Evolutionary conservation across 1,140 invertebrate genomes (phyloP), one percentile per base, ranked within the genome.

Genomic region (Ips nitidus): DNA sequence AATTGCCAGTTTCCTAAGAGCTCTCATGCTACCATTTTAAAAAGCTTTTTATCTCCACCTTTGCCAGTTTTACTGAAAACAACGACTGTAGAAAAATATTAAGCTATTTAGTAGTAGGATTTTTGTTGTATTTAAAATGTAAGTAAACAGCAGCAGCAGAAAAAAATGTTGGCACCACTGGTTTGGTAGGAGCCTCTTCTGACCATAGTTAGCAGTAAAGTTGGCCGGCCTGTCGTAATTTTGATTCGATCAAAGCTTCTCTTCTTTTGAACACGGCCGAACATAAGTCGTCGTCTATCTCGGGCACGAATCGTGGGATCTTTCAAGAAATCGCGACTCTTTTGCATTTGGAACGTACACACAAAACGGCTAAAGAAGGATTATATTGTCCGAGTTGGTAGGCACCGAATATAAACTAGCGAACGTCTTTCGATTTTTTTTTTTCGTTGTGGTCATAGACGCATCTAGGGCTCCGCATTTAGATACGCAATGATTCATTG

Each of bases 261-360:
- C 58, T 60, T 60, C 58, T 60, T 60, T 60, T 60, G 58, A 60
- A 60, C 58, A 63, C 61, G 50, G 45, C 47, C 45, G 47, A 63
- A 63, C 61, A 63, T 63, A 63, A 63, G 61, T 63, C 61, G 45
- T 52, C 45, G 4, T 52, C 61, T 63, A 63, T 63, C 61, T 38
- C 7, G 40, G 3, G 5, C 22, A 5, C 6, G 61, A 63, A 63
- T 63, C 61, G 61, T 63, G 61, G 61, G 61, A 63, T 63, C 61
- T 63, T 63, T 63, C 61, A 59, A 59, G 57, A 42, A 59, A 59
- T 42, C 57, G 40, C 39, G 57, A n/a, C 57, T 59, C 41, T 38
- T 59, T 59, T 59, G 57, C 57, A 59, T 59, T 37, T 7, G 8
- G 37, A 55, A 55, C 52, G 52, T 7, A 37, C 8, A 55, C 22